Base-by-base conservation (phyloP, 2,797 vertebrate species). In the Paedocypris micromegethes region DNA sequence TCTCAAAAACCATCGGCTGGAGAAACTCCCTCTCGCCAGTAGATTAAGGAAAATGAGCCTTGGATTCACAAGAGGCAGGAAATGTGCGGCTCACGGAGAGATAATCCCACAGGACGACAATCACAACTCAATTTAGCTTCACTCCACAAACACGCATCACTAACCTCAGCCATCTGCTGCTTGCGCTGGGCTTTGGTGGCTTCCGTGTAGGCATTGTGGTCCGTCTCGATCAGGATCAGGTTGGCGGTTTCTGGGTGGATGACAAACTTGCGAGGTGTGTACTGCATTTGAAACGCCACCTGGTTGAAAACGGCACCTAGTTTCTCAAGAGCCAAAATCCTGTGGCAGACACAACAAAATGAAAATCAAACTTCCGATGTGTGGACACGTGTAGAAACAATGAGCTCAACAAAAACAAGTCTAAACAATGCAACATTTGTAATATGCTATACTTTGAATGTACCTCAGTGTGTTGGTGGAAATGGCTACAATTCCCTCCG, bases 91-190 rank as follows among this genome's bases (percentile, higher is more conserved):
- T 5, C 4, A 58, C 7, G 3, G 37, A 42, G 44, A 61, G 50
- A 42, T 44, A 0, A 40, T 57, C 67, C 58, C 66, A 47, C 1
- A 51, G 40, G 39, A 55, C 38, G 49, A 38, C 3, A 65, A 43
- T 23, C 2, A 9, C 3, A 58, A 8, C 38, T n/a, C 5, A 58
- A 37, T 47, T 37, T 45, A 6, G 62, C 3, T 1, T 38, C 2
- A 3, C 41, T 37, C 38, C 7, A 9, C 44, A 8, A n/a, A 49
- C 4, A 7, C 2, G 45, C 0, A 2, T 23, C 41, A 2, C 68
- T 74, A 83, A 98, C 97, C 95, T 99, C 97, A 0, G 97, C 96
- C 97, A 98, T 99, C 73, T 98, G 96, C 76, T 99, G 97, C 84
- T 99, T 99, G 69, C 97, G 90, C 83, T 99, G 97, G 9, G 97